These are phyloP conservation scores for Boleophthalmus pectinirostris DNA, from an alignment of 2,113 vertebrate species.

Conservation along the genomic window DNA sequence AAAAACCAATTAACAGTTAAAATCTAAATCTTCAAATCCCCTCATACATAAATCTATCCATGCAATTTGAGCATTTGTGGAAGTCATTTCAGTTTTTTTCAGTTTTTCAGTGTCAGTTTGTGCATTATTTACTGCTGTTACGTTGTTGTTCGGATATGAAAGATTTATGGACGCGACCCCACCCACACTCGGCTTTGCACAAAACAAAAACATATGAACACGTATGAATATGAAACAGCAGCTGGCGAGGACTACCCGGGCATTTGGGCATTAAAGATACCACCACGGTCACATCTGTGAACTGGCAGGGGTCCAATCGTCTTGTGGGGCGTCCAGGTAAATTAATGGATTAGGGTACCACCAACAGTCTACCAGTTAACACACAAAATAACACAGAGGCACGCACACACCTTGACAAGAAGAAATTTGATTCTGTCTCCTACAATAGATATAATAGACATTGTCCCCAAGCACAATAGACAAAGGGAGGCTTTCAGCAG, in stretches of 20 bases:
- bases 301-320: slow-evolving; percentile 46
- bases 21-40: slow-evolving; percentile 6
- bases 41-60: slow-evolving; percentile 22
- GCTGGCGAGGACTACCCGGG: background rate
- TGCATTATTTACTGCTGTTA: slow-evolving; percentile 49
- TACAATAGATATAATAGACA: slow-evolving; percentile 71
- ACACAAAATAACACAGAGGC: slow-evolving; percentile 6
- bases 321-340: slow-evolving; percentile 52
- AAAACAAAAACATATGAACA: slow-evolving; percentile 19
- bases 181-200: slow-evolving; percentile 35
- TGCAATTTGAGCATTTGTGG: slow-evolving; percentile 17
- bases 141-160: slow-evolving; percentile 50
- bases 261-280: slow-evolving; percentile 1
- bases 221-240: slow-evolving; percentile 34
- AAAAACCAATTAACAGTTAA: slow-evolving; percentile 11
- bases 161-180: slow-evolving; percentile 49
- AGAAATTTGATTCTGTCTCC: slow-evolving; percentile 64
- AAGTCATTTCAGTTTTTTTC: slow-evolving; percentile 34
- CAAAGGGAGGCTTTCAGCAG: slow-evolving; percentile 66
- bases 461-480: slow-evolving; percentile 69
- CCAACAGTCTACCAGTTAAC: slow-evolving; percentile 10
- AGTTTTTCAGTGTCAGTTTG: slow-evolving; percentile 32
- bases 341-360: slow-evolving; percentile 55
- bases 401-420: slow-evolving; percentile 43
- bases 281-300: slow-evolving; percentile 16